phyloP scores from a whole-genome alignment of 2,797 vertebrate genomes.

The Geotrypetes seraphini region DNA sequence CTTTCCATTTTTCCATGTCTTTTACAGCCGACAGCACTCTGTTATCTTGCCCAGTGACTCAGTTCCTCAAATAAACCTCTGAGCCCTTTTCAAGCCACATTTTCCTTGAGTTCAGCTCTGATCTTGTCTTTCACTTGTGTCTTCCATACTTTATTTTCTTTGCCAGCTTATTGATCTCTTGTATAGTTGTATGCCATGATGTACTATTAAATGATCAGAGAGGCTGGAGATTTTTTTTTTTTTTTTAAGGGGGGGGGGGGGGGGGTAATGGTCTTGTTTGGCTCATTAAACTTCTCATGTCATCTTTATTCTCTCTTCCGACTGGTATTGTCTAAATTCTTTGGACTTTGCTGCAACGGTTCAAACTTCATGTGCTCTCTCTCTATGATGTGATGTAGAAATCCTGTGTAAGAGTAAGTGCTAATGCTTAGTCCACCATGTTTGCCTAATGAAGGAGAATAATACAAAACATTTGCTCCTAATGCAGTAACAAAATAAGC shows the following conservation, averaged over 20 bases:
- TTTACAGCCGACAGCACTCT: slow-evolving; percentile 9
- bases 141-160: slow-evolving; percentile 18
- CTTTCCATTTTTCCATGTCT: too few relatives aligned
- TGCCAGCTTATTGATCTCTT: slow-evolving; percentile 22
- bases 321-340: too few relatives aligned
- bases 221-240: not conserved
- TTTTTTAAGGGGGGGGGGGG: too few relatives aligned
- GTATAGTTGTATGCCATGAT: slow-evolving; percentile 17
- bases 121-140: slow-evolving; percentile 27
- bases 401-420: too few relatives aligned
- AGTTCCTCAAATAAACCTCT: slow-evolving; percentile 4
- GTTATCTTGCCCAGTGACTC: slow-evolving; percentile 1
- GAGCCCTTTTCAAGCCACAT: slow-evolving; percentile 1
- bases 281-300: rapidly evolving
- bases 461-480: too few relatives aligned
- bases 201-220: slow-evolving; percentile 26
- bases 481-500: too few relatives aligned
- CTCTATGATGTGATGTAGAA: too few relatives aligned
- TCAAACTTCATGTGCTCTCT: too few relatives aligned
- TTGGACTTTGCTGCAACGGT: too few relatives aligned
- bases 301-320: too few relatives aligned
- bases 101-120: slow-evolving; percentile 18
- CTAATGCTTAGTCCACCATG: too few relatives aligned
- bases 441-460: too few relatives aligned
- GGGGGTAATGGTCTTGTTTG: not conserved